Base-by-base conservation (phyloP, 2,797 vertebrate genomes). In the Xenopus petersii region DNA sequence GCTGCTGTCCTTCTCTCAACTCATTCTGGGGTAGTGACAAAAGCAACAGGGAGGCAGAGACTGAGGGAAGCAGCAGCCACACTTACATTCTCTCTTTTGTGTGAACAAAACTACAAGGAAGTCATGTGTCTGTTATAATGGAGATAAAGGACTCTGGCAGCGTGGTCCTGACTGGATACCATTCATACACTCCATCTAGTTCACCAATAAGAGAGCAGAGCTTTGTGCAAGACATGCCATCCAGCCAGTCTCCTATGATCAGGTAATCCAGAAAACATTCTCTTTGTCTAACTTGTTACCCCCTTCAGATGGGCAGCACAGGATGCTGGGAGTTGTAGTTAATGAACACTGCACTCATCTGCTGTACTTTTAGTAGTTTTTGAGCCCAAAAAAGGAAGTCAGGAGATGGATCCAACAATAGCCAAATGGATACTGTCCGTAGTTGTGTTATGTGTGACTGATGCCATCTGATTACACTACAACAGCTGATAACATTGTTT, bases 161-260 rank as follows among this genome's bases (percentile, higher is more conserved):
- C 80, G 94, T 95, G 87, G 91, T 94, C 79, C 86, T 95, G 79
- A 94, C 93, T 74, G 93, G 93, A 74, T 95, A 94, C 81, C 92
- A 94, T 70, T 92, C 92, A 6, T 92, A 93, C 87, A 83, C 87
- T 49, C 86, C 89, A 0, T 79, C 92, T 58, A 88, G 84, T 82
- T 87, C 87, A 55, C 81, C 87, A 0, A 70, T 80, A 80, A 71
- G 82, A 67, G 91, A 93, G 71, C 87, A 90, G 67, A 85, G 81
- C 85, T 88, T 89, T 68, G 84, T 82, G 2, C 82, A 88, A 71
- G 88, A 87, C n/a, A 75, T 86, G 16, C 75, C 88, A 17, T 3
- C 87, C 71, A 47, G 88, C 79, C 91, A 69, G 46, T 85, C 88
- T 7, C 80, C 89, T 47, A 12, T 72, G 79, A 86, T 82, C 91